Evolutionary conservation across 23 tunicate genomes (phyloP).

Genomic region (Oikopleura albicans): DNA sequence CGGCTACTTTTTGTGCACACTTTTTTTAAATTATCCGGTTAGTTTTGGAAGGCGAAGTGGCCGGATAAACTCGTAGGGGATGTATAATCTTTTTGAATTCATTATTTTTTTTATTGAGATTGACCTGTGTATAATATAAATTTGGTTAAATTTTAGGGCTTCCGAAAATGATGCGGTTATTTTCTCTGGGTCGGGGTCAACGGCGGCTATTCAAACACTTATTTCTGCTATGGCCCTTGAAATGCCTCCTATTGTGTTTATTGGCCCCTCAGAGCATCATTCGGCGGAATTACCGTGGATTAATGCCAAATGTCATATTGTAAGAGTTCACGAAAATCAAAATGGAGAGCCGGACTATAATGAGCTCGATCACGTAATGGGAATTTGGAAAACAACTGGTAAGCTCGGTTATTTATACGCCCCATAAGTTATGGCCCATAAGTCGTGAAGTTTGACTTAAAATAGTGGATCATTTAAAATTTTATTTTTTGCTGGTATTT

Average conservation of each 20-base stretch:
- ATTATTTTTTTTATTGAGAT: neutral
- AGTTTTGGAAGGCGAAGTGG: too few relatives aligned
- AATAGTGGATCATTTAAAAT: too few relatives aligned
- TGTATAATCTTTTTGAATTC: too few relatives aligned
- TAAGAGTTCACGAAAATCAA: neutral
- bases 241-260: constrained; percentile 60
- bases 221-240: constrained; percentile 38
- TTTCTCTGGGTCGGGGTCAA: constrained; percentile 77
- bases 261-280: constrained; percentile 90
- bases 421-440: too few relatives aligned
- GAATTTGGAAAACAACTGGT: neutral
- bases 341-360: neutral
- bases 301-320: neutral
- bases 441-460: too few relatives aligned
- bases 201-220: constrained; percentile 65
- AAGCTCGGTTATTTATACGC: too few relatives aligned
- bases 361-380: neutral
- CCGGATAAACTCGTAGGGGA: too few relatives aligned
- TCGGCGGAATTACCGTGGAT: constrained; percentile 80
- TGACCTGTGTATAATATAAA: neutral
- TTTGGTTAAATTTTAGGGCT: constrained; percentile 21
- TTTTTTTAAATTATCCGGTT: too few relatives aligned
- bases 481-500: too few relatives aligned
- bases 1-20: too few relatives aligned
- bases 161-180: constrained; percentile 97